phyloP scores from a whole-genome alignment of 2,888 invertebrate genomes.

The Augochlorella aurata region DNA sequence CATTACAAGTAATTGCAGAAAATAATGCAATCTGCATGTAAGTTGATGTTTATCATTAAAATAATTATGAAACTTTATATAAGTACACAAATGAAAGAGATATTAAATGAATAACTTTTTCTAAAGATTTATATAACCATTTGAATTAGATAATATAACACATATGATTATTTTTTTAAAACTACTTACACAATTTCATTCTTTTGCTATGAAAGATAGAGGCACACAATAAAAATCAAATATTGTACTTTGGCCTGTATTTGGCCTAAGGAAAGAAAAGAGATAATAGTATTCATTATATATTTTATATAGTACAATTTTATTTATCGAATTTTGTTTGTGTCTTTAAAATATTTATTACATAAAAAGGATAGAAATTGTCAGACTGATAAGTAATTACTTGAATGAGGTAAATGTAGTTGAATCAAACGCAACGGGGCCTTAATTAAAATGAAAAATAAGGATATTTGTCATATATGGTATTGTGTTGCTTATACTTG shows the following conservation, averaged over 20 bases:
- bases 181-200: slow-evolving; percentile 42
- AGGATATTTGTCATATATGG: slow-evolving; percentile 63
- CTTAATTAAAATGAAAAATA: slow-evolving; percentile 64
- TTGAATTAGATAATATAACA: slow-evolving; percentile 46
- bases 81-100: slow-evolving; percentile 7
- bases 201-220: slow-evolving; percentile 32
- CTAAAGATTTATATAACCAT: slow-evolving; percentile 18
- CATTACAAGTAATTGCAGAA: slow-evolving; percentile 19
- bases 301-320: slow-evolving; percentile 27
- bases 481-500: slow-evolving; percentile 62
- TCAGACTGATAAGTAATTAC: slow-evolving; percentile 55
- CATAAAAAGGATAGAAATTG: slow-evolving; percentile 49
- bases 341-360: slow-evolving; percentile 3
- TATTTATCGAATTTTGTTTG: not conserved
- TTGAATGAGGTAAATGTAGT: slow-evolving; percentile 59
- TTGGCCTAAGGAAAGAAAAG: slow-evolving; percentile 38
- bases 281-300: slow-evolving; percentile 26
- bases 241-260: slow-evolving; percentile 35
- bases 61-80: slow-evolving; percentile 38
- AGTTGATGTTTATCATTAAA: slow-evolving; percentile 33
- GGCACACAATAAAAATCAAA: slow-evolving; percentile 34
- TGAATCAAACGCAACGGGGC: slow-evolving; percentile 65
- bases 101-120: slow-evolving; percentile 27
- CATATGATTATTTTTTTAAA: slow-evolving; percentile 35
- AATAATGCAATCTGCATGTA: slow-evolving; percentile 20